A percentile compares a stretch with the other conserved stretches of the same genome.
Conservation (phyloP, 2,797 vertebrate species). For the Cheirogaleus major region DNA sequence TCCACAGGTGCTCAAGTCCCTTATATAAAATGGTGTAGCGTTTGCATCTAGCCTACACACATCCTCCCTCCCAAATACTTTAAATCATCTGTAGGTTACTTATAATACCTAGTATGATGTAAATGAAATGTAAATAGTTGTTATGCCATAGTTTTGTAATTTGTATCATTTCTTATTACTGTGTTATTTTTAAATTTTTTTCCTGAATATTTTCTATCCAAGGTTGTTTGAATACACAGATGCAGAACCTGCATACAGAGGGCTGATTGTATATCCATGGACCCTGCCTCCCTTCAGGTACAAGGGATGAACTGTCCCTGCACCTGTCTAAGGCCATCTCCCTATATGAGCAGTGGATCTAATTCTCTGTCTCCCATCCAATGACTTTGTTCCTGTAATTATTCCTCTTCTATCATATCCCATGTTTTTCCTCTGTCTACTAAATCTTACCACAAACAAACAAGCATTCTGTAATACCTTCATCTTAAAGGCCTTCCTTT, state of each 20-base stretch:
- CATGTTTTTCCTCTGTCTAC: neutral
- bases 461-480: neutral
- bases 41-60: neutral
- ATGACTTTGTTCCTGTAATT: neutral
- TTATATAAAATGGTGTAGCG: neutral
- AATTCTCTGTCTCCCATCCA: neutral
- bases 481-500: neutral
- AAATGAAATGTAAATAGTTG: neutral
- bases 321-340: neutral
- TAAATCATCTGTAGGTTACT: neutral
- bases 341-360: neutral
- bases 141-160: neutral
- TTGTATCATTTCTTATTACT: neutral
- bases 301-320: neutral
- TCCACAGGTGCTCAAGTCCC: neutral
- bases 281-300: neutral
- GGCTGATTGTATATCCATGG: neutral
- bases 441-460: neutral
- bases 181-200: neutral
- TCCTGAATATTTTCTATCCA: neutral
- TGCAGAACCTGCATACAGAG: neutral
- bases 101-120: neutral
- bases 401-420: neutral
- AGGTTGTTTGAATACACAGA: neutral
- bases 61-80: neutral